phyloP scores from a whole-genome alignment of 1,140 invertebrate genomes.

The Asbolus verrucosus region DNA sequence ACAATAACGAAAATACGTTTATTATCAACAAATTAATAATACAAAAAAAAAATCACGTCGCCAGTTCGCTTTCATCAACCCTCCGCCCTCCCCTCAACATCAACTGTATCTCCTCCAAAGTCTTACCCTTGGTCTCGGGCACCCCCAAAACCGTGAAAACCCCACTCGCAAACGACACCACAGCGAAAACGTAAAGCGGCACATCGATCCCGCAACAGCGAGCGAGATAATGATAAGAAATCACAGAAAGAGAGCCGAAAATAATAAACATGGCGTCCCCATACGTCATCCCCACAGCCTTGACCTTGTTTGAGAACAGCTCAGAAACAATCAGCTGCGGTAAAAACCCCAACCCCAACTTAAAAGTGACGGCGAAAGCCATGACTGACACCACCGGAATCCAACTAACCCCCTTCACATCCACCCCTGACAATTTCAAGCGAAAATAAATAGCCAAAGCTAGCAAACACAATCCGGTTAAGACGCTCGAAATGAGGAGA shows the following conservation, averaged over 20 bases:
- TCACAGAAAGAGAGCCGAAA: constrained; percentile 75
- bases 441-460: constrained; percentile 58
- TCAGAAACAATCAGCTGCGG: constrained; percentile 79
- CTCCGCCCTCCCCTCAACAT: constrained; percentile 61
- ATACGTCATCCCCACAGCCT: constrained; percentile 65
- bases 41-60: no score
- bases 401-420: constrained; percentile 52
- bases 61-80: no score
- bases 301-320: constrained; percentile 75
- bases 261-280: constrained; percentile 58
- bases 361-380: constrained; percentile 56
- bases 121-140: constrained; percentile 84
- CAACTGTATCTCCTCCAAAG: constrained; percentile 78
- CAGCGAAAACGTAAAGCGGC: constrained; percentile 78
- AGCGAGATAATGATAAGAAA: constrained; percentile 71
- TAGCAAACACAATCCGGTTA: constrained; percentile 49
- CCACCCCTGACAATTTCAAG: constrained; percentile 49
- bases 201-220: constrained; percentile 66
- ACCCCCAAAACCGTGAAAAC: constrained; percentile 74
- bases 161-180: constrained; percentile 70
- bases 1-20: no score
- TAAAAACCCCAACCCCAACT: constrained; percentile 66
- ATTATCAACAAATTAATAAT: no score
- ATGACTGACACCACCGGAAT: constrained; percentile 54
- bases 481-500: constrained; percentile 60